Evolutionary conservation across 1,140 invertebrate species (phyloP), one percentile per base, ranked within the genome.

Genomic region (Ips typographus): DNA sequence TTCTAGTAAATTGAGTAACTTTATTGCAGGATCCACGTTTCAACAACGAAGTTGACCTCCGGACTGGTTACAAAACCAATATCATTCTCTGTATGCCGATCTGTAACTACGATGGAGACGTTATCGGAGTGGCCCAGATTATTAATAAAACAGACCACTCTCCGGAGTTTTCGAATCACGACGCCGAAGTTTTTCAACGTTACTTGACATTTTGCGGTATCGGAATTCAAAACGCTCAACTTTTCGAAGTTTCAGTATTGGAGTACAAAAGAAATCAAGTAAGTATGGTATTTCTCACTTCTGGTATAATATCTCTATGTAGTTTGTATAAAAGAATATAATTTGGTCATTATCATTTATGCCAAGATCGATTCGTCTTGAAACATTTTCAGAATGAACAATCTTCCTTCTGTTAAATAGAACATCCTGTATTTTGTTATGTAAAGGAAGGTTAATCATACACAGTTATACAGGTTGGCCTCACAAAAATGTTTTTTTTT

Each of bases 131-230:
- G 0, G 95, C 95, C 42, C 95, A 98, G 85, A 96, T 98, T 72
- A 96, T 98, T 73, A 98, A 98, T 81, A 98, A 98, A 84, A 94
- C 91, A 55, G 90, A 94, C 79, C 91, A 85, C 41, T 89, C 88
- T 72, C 87, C 91, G 76, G 90, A 94, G 76, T 98, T 98, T 80
- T 94, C 91, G 1, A 84, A 90, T 3, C 88, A 90, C 70, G 96
- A 98, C 79, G 92, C 97, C 56, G 93, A 97, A 84, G 86, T 92
- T 38, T 92, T 92, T 76, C 85, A 89, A 65, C 84, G 93, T 37
- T 98, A 98, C 81, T 84, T 98, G 22, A 96, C 94, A 3, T 98
- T 98, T 82, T 98, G 96, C 81, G 95, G 95, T 2, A 98, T 98
- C 72, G 95, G 96, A 4, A 93, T 98, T 74, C 95, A 97, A 82